Evolutionary conservation across 2,888 invertebrate genomes (phyloP), one percentile per base, ranked within the genome.

Genomic region (Pteria penguin): DNA sequence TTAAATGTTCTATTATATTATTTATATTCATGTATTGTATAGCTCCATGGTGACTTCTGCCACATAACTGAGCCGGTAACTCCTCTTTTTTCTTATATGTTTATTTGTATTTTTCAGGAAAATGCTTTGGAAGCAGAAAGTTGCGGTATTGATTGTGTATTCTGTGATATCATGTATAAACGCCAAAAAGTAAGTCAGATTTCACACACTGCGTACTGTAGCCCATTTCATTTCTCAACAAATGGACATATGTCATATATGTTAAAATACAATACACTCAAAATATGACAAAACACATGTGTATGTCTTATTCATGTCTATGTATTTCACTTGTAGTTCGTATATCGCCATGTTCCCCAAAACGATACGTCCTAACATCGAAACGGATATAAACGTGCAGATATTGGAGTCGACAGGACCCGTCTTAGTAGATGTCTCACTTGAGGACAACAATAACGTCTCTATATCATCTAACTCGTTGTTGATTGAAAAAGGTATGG

Each of bases 281-380:
- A n/a, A n/a, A n/a, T n/a, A n/a, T n/a, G n/a, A n/a, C n/a, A n/a
- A n/a, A n/a, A n/a, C n/a, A n/a, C n/a, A n/a, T n/a, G n/a, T n/a
- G n/a, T n/a, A n/a, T n/a, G n/a, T 11, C 45, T 14, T 36, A 36
- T 11, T 36, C 14, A 14, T 36, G 5, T 11, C 14, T 5, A 36
- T 22, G 18, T n/a, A 27, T n/a, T 73, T 65, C 66, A 26, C 2
- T 78, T 82, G 75, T 77, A 85, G 85, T 78, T 76, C 85, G 57
- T 85, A 83, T 58, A 61, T 85, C 11, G 82, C 83, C 11, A 74
- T 83, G 33, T 76, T 82, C 24, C 82, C 85, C 31, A 79, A 79
- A 32, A 80, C 80, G 8, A 81, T 85, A 33, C 81, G 85, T 4
- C 82, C 85, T 2, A 79, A 82, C 2, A 60, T 78, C n/a, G 73